phyloP scores from a whole-genome alignment of 2,113 vertebrate species.

The Merops nubicus region DNA sequence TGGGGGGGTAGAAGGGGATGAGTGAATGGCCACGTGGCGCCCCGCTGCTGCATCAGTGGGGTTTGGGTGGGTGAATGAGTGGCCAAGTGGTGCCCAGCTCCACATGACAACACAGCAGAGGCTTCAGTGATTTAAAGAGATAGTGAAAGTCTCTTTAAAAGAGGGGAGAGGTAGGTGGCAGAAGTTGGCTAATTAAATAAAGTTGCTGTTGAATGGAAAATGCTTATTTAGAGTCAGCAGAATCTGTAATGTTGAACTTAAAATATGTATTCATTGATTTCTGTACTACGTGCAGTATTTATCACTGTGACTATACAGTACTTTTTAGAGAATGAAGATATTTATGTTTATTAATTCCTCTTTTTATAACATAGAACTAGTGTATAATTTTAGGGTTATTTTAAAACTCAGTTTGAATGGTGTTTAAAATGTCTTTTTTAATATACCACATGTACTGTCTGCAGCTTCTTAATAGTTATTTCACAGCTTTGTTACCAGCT shows the following conservation, averaged over 20 bases:
- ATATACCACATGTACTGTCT: neutral
- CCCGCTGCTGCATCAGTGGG: too few relatives aligned
- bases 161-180: neutral
- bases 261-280: neutral
- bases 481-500: neutral
- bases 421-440: neutral
- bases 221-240: neutral
- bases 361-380: neutral
- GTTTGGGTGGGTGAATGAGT: too few relatives aligned
- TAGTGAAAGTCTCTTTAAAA: neutral
- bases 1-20: too few relatives aligned
- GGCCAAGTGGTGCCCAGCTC: too few relatives aligned
- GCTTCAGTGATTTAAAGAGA: neutral
- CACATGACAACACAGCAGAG: too few relatives aligned
- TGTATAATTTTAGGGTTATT: neutral
- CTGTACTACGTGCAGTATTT: neutral
- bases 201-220: neutral
- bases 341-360: slow-evolving; percentile 24
- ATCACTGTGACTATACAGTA: neutral
- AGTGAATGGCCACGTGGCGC: too few relatives aligned
- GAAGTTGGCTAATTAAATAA: neutral
- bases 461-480: neutral
- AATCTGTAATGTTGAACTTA: neutral
- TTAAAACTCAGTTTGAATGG: neutral
- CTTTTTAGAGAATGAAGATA: neutral